phyloP scores from a whole-genome alignment of 53 echinoderm and acorn worm genomes.

The Astropecten irregularis region DNA sequence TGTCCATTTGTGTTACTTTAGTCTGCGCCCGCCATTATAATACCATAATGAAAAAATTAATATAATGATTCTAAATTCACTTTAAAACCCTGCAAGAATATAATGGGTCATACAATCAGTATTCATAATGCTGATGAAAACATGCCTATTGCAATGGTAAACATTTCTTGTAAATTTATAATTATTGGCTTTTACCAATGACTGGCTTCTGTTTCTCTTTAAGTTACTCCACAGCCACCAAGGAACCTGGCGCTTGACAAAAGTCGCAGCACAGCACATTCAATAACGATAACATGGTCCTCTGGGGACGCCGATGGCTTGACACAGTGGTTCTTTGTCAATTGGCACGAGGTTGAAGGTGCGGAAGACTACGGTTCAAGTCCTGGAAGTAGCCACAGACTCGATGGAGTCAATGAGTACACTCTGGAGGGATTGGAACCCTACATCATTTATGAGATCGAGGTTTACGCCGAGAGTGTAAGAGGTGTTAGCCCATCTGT shows the following conservation, averaged over 20 bases:
- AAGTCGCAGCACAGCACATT: background rate
- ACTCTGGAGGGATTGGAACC: background rate
- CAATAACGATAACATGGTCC: background rate
- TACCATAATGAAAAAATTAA: too few species aligned
- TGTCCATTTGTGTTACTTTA: too few species aligned
- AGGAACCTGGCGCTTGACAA: background rate
- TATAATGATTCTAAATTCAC: too few species aligned
- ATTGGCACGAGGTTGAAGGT: background rate
- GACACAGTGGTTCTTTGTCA: conserved; percentile 3
- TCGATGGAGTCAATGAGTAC: background rate
- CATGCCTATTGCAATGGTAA: too few species aligned
- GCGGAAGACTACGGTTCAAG: background rate
- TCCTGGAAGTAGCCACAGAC: background rate
- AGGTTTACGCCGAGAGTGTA: background rate
- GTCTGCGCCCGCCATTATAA: too few species aligned
- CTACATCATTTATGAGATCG: background rate
- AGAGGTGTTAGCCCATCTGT: background rate
- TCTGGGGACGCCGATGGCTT: background rate
- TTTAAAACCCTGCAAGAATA: too few species aligned
- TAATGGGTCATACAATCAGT: too few species aligned
- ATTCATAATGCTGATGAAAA: too few species aligned
- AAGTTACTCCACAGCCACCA: background rate
- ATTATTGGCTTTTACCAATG: too few species aligned
- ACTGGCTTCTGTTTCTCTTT: too few species aligned
- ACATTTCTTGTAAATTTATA: too few species aligned